These are phyloP conservation scores for Acestrorhynchus altus DNA, from an alignment of 2,797 vertebrate species.

Conservation along the genomic window DNA sequence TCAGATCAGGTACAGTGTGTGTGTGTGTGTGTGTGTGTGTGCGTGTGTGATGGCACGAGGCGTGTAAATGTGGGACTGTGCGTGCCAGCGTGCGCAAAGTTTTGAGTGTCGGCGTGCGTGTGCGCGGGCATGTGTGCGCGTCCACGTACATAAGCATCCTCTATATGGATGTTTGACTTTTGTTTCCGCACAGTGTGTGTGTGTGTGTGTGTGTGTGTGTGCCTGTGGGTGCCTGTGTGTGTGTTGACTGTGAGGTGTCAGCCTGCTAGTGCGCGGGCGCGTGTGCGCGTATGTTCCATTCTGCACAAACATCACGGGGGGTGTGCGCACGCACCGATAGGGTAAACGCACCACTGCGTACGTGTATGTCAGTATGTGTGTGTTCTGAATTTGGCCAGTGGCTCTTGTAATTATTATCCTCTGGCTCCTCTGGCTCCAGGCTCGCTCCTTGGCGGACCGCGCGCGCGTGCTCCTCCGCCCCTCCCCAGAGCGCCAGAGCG, in stretches of 20 bases:
- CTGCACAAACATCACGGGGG: too few relatives aligned
- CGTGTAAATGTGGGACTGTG: too few relatives aligned
- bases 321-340: too few relatives aligned
- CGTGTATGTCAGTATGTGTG: too few relatives aligned
- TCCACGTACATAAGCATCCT: too few relatives aligned
- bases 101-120: too few relatives aligned
- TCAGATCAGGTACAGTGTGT: background rate
- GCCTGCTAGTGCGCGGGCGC: background rate
- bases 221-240: slow-evolving; percentile 31
- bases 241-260: background rate
- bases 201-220: slow-evolving; percentile 35
- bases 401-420: slow-evolving; percentile 62
- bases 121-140: too few relatives aligned
- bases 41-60: background rate
- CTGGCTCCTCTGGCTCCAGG: slow-evolving; percentile 58
- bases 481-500: slow-evolving; percentile 68
- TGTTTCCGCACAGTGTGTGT: background rate
- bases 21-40: slow-evolving; percentile 8
- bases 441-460: slow-evolving; percentile 69
- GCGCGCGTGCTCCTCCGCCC: slow-evolving; percentile 76
- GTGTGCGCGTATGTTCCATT: slow-evolving; percentile 17
- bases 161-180: too few relatives aligned
- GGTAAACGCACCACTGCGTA: too few relatives aligned
- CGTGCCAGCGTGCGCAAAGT: too few relatives aligned
- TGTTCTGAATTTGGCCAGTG: slow-evolving; percentile 49